phyloP scores from a whole-genome alignment of 2,888 invertebrate genomes.

The Nezara viridula region DNA sequence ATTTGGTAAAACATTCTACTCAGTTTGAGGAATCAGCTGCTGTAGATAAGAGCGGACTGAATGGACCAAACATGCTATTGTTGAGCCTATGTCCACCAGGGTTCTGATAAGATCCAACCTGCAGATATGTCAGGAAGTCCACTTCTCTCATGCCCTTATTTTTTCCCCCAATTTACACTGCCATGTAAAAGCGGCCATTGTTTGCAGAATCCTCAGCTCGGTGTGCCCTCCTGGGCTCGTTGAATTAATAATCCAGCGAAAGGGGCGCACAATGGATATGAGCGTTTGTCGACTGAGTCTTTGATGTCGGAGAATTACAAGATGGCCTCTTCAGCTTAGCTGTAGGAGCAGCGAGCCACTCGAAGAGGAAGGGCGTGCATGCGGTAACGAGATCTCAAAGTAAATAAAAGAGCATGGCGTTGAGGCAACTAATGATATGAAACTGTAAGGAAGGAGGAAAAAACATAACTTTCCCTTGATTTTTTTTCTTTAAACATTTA shows the following conservation, averaged over 20 bases:
- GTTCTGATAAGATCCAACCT: not conserved
- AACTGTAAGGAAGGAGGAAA: not conserved
- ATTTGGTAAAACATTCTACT: not conserved
- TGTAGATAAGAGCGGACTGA: not conserved
- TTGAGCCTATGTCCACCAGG: not conserved
- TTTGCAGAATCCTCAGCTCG: not conserved
- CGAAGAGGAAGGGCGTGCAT: not conserved
- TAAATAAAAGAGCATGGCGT: not conserved
- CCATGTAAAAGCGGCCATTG: not conserved
- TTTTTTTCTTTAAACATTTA: too few relatives aligned
- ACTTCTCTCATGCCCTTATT: not conserved
- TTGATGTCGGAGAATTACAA: not conserved
- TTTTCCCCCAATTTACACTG: not conserved
- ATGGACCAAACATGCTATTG: not conserved
- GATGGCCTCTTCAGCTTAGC: not conserved
- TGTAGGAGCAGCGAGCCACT: not conserved
- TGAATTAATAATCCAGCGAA: constrained; percentile 1
- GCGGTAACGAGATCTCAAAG: not conserved
- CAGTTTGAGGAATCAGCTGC: not conserved
- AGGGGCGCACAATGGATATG: not conserved
- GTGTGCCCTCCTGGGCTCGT: not conserved
- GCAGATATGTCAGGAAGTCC: not conserved
- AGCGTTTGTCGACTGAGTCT: not conserved
- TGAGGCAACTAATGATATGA: not conserved
- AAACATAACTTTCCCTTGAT: too few relatives aligned